A percentile compares a stretch with the other conserved stretches of the same genome.
These are phyloP conservation scores for Sweltsa coloradensis DNA, from an alignment of 1,140 invertebrate species.

Conservation along the genomic window DNA sequence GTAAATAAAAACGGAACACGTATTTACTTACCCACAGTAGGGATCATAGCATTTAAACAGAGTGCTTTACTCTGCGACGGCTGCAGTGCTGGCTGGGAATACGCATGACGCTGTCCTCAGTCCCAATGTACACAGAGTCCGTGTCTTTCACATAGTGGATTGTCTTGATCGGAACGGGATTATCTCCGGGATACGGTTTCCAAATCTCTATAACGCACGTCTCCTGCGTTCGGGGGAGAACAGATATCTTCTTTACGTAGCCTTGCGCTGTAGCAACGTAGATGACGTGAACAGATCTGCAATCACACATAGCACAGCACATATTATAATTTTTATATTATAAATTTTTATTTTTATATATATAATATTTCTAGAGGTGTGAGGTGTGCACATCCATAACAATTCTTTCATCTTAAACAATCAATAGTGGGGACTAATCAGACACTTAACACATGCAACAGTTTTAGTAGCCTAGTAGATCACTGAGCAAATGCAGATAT, in stretches of 20 bases:
- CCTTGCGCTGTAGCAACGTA: slow-evolving; percentile 68
- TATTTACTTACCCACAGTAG: too few relatives aligned
- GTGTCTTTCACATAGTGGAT: slow-evolving; percentile 72
- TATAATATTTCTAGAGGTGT: too few relatives aligned
- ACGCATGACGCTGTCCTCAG: slow-evolving; percentile 50
- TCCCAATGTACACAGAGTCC: slow-evolving; percentile 73
- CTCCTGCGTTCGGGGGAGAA: slow-evolving; percentile 50
- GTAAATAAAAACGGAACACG: too few relatives aligned
- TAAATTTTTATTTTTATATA: too few relatives aligned
- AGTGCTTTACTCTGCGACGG: slow-evolving; percentile 52
- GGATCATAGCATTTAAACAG: slow-evolving; percentile 78
- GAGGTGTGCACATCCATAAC: too few relatives aligned
- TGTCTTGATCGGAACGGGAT: slow-evolving; percentile 39
- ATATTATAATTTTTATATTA: too few relatives aligned
- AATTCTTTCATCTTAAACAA: too few relatives aligned
- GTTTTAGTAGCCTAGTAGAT: too few relatives aligned
- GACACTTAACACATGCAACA: too few relatives aligned
- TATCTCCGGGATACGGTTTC: slow-evolving; percentile 46
- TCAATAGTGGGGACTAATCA: too few relatives aligned
- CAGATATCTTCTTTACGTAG: slow-evolving; percentile 66
- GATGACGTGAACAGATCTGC: slow-evolving; percentile 47
- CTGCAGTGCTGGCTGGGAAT: slow-evolving; percentile 66
- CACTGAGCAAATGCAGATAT: too few relatives aligned
- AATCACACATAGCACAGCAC: too few relatives aligned
- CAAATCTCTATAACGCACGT: slow-evolving; percentile 80